Conservation (phyloP, 2,113 vertebrate species). For the Carettochelys insculpta region DNA sequence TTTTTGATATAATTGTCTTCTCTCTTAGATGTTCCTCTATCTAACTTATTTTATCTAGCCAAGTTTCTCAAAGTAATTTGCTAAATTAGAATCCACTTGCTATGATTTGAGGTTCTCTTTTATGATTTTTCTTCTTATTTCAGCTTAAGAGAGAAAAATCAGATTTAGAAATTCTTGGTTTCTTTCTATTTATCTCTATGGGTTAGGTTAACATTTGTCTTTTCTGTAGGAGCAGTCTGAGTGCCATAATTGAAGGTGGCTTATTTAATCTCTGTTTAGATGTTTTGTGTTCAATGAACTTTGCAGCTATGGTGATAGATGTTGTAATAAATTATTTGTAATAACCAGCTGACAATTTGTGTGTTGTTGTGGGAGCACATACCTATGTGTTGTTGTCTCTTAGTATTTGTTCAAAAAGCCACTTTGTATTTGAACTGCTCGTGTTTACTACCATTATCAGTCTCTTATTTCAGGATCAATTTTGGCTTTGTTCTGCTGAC, state of each 20-base stretch:
- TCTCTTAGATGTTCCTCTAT: constrained; percentile 65
- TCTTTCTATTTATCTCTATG: constrained; percentile 53
- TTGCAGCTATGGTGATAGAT: neutral
- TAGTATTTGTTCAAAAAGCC: constrained; percentile 21
- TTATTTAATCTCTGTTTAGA: constrained; percentile 60
- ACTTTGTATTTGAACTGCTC: constrained; percentile 11
- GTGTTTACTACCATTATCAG: constrained; percentile 30
- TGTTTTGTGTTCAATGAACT: neutral
- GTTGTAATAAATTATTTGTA: constrained; percentile 36
- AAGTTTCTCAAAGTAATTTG: constrained; percentile 61
- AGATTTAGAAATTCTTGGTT: constrained; percentile 60
- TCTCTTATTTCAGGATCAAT: constrained; percentile 30
- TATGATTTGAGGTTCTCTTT: constrained; percentile 28
- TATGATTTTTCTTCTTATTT: constrained; percentile 56
- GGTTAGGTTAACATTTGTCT: constrained; percentile 62
- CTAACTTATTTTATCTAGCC: constrained; percentile 61
- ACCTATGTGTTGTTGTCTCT: neutral
- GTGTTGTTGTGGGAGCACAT: neutral
- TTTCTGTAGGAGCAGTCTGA: constrained; percentile 41
- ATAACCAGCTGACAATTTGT: constrained; percentile 6
- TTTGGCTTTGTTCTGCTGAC: constrained; percentile 15
- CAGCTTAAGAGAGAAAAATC: constrained; percentile 59
- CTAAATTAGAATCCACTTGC: constrained; percentile 71
- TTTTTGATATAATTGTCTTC: constrained; percentile 69
- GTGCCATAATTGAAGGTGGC: constrained; percentile 17